Evolutionary conservation across 1,140 invertebrate species (phyloP).

Genomic region (Solenopsis fugax): DNA sequence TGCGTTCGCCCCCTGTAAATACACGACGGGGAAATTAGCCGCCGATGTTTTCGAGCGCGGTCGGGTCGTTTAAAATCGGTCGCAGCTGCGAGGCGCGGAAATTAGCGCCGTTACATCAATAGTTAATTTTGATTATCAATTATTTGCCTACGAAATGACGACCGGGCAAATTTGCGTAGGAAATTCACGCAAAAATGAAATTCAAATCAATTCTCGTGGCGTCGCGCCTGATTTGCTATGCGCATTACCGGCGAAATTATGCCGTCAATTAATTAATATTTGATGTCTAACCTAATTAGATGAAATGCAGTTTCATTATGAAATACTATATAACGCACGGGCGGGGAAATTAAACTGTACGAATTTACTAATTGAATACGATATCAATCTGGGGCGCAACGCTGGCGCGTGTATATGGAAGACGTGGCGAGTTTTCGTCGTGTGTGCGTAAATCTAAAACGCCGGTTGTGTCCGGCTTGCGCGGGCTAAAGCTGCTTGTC

Average conservation of each 20-base stretch:
- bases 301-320: constrained; percentile 19
- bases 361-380: constrained; percentile 27
- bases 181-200: constrained; percentile 19
- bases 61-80: background rate
- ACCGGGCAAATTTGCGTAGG: constrained; percentile 28
- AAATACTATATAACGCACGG: background rate
- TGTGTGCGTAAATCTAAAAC: background rate
- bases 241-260: constrained; percentile 7
- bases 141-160: constrained; percentile 36
- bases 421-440: background rate
- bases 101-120: constrained; percentile 10
- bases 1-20: constrained; percentile 28
- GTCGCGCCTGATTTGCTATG: background rate
- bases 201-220: constrained; percentile 9
- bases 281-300: constrained; percentile 39
- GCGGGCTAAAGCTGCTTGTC: too few species aligned
- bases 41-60: background rate
- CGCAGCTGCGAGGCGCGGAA: background rate
- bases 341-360: constrained; percentile 26
- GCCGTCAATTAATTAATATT: constrained; percentile 51
- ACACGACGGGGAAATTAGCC: background rate
- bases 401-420: background rate
- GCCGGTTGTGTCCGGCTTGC: background rate
- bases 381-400: background rate
- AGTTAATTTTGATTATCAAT: constrained; percentile 54